phyloP scores from a whole-genome alignment of 2,797 vertebrate species.

The Urocyon cinereoargenteus region DNA sequence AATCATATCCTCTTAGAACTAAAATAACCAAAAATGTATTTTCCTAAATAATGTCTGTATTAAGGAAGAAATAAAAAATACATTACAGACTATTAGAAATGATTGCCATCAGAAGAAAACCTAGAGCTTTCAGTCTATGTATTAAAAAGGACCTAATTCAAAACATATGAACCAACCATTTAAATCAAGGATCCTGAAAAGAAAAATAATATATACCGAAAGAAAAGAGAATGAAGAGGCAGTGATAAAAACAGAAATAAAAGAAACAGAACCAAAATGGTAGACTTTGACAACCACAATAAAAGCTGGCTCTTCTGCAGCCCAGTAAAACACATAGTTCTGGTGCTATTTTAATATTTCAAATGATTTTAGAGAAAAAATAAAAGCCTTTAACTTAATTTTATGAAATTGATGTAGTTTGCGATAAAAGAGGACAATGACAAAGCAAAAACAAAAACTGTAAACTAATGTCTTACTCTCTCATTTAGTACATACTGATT shows the following conservation, averaged over 20 bases:
- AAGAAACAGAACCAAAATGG: neutral
- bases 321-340: neutral
- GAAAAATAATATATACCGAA: neutral
- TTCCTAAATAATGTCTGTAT: neutral
- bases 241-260: constrained; percentile 2
- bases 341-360: neutral
- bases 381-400: neutral
- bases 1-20: neutral
- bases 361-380: neutral
- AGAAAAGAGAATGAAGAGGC: neutral
- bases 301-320: neutral
- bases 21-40: neutral
- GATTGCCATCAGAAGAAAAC: constrained; percentile 15
- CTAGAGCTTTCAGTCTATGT: neutral
- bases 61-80: neutral
- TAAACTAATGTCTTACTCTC: neutral
- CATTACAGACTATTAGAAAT: neutral
- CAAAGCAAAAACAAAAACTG: neutral
- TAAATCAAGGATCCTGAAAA: neutral
- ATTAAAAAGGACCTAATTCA: neutral
- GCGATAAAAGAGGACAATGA: neutral
- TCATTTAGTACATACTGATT: neutral
- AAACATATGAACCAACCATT: neutral
- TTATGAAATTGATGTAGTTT: constrained; percentile 10
- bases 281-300: neutral